Conservation (phyloP, 2,113 vertebrate species). For the Passer domesticus region DNA sequence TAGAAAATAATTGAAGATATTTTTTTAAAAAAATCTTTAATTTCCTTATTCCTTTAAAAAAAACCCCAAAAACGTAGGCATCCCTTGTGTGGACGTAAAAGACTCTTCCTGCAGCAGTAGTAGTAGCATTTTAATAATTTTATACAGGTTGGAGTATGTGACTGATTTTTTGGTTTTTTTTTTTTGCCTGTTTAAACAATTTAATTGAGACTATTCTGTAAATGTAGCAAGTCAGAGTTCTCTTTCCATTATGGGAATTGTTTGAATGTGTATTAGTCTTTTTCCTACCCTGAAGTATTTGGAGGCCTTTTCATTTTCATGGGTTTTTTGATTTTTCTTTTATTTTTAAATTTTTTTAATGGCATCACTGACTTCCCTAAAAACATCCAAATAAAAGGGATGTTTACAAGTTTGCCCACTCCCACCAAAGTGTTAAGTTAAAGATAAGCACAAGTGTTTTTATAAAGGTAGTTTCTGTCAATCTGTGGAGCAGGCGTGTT, state of each 20-base stretch:
- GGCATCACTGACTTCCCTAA: background rate
- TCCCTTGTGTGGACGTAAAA: background rate
- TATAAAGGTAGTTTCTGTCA: background rate
- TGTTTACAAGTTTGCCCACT: background rate
- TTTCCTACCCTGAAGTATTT: background rate
- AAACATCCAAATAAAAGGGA: background rate
- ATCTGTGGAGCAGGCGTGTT: background rate
- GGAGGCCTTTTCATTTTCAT: background rate
- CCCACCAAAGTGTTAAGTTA: background rate
- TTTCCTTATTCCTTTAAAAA: background rate
- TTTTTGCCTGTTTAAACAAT: background rate
- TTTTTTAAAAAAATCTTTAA: background rate
- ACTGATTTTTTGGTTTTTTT: background rate
- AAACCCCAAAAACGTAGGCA: background rate
- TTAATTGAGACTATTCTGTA: background rate
- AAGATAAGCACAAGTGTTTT: background rate
- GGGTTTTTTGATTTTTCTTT: background rate
- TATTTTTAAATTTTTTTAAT: background rate
- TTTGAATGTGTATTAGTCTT: background rate
- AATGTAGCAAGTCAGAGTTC: background rate
- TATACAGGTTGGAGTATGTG: background rate
- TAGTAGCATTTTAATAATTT: background rate
- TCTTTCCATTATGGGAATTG: background rate
- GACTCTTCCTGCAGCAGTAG: background rate
- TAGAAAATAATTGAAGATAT: background rate